These are phyloP conservation scores for Carollia perspicillata DNA, from an alignment of 2,113 vertebrate genomes.

Conservation along the genomic window DNA sequence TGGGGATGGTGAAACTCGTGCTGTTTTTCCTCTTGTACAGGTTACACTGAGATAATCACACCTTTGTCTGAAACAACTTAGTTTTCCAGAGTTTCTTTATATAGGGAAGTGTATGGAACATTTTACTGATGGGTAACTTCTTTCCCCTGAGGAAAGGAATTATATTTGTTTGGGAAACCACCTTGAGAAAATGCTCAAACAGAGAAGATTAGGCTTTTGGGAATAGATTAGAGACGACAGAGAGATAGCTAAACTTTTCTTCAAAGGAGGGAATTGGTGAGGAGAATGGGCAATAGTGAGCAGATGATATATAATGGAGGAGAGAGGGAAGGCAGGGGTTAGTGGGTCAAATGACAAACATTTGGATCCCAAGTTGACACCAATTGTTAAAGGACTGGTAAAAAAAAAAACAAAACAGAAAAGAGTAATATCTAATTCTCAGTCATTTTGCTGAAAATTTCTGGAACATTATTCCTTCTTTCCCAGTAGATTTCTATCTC, in stretches of 20 bases:
- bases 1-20: background rate
- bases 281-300: background rate
- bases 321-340: background rate
- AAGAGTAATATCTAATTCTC: background rate
- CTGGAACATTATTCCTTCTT: background rate
- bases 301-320: background rate
- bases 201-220: background rate
- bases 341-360: background rate
- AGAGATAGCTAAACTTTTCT: background rate
- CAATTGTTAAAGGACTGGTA: background rate
- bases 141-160: background rate
- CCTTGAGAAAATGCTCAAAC: background rate
- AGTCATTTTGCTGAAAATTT: background rate
- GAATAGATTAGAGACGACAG: background rate
- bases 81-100: conserved; percentile 1
- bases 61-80: background rate
- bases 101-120: background rate
- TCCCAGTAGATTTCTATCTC: background rate
- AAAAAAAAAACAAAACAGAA: background rate
- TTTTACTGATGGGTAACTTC: background rate
- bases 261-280: background rate
- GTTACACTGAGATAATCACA: background rate
- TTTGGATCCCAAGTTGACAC: background rate
- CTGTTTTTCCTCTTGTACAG: background rate
- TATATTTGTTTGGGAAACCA: background rate